Conservation (phyloP, 2,113 vertebrate genomes). For the Grammomys surdaster region DNA sequence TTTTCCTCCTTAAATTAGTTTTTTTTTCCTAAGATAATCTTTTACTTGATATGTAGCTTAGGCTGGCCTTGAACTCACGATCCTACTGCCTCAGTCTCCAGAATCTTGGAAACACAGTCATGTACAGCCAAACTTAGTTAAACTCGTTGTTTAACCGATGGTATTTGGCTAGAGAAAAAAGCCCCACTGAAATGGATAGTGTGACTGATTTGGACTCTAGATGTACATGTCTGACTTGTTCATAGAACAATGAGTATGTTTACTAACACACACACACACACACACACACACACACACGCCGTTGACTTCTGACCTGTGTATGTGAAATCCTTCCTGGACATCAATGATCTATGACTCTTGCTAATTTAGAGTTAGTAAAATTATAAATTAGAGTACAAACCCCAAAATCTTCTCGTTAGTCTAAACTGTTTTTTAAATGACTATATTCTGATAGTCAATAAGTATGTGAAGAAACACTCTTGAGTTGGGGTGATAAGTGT, state of each 20-base stretch:
- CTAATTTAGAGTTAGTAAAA: neutral
- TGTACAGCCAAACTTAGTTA: neutral
- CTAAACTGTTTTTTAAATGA: neutral
- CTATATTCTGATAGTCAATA: neutral
- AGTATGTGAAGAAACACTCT: neutral
- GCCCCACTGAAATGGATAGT: neutral
- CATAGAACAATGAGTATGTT: neutral
- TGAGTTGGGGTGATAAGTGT: neutral
- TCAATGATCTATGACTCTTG: neutral
- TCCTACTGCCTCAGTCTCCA: neutral
- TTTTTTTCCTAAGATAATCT: neutral
- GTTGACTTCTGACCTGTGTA: neutral
- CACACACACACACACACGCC: neutral
- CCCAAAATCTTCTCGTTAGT: neutral
- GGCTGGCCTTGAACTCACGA: neutral
- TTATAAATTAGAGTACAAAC: neutral
- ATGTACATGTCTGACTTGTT: neutral
- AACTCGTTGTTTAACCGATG: neutral
- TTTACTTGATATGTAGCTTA: neutral
- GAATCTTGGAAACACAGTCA: neutral
- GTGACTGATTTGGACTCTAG: conserved; percentile 4
- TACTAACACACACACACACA: neutral
- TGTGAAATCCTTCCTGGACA: neutral
- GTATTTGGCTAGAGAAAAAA: conserved; percentile 10
- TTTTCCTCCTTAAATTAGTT: neutral